phyloP scores from a whole-genome alignment of 2,113 vertebrate genomes.

The Lepus europaeus region DNA sequence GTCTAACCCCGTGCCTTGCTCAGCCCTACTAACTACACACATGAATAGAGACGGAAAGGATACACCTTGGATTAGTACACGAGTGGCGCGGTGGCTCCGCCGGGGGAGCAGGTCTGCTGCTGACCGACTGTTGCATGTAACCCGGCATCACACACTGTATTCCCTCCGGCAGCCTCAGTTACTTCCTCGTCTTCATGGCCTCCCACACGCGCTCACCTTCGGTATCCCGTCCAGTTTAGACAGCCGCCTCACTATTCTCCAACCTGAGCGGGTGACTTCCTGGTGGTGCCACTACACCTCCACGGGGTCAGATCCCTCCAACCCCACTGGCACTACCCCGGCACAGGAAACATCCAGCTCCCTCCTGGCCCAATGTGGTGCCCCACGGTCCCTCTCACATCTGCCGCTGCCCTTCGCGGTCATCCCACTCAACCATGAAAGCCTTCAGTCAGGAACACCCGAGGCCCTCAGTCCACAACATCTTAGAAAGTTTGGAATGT shows the following conservation, averaged over 20 bases:
- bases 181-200: neutral
- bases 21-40: neutral
- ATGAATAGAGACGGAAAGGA: neutral
- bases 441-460: neutral
- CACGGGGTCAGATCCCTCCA: neutral
- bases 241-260: neutral
- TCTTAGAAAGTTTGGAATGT: neutral
- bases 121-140: neutral
- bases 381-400: too few species aligned
- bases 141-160: fast-evolving
- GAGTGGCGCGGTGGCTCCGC: too few species aligned
- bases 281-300: neutral
- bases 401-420: too few species aligned
- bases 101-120: neutral
- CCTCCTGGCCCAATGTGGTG: too few species aligned
- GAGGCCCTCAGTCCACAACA: neutral
- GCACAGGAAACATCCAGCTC: too few species aligned
- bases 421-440: neutral
- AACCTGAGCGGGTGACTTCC: neutral
- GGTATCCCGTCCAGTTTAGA: neutral
- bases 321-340: fast-evolving
- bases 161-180: neutral
- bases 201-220: fast-evolving
- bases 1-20: neutral
- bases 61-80: too few species aligned